Evolutionary conservation across 1,140 invertebrate genomes (phyloP).

Genomic region (Daktulosphaira vitifoliae): DNA sequence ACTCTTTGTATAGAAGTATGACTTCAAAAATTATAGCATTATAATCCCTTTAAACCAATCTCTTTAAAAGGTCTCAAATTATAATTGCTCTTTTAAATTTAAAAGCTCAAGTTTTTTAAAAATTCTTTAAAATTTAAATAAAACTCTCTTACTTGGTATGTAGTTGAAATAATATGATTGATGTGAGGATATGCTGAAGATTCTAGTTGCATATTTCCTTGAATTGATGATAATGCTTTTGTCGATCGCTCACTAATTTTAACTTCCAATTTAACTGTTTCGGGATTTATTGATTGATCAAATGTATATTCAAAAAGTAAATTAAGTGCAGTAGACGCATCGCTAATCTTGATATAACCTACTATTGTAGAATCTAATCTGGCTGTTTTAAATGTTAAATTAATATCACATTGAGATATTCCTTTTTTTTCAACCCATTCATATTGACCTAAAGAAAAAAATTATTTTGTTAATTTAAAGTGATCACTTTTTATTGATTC

Average conservation of each 20-base stretch:
- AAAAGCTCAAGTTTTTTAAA: too few relatives aligned
- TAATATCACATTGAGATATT: constrained; percentile 59
- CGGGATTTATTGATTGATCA: constrained; percentile 51
- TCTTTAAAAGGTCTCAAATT: too few relatives aligned
- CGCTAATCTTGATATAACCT: constrained; percentile 56
- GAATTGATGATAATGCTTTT: constrained; percentile 50
- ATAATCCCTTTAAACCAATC: too few relatives aligned
- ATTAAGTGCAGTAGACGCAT: constrained; percentile 49
- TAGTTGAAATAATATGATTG: constrained; percentile 58
- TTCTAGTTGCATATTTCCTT: constrained; percentile 55
- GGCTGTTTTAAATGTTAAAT: constrained; percentile 59
- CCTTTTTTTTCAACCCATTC: constrained; percentile 55
- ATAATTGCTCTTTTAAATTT: too few relatives aligned
- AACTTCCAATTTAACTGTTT: constrained; percentile 57
- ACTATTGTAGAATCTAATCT: constrained; percentile 54
- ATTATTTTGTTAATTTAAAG: constrained; percentile 36
- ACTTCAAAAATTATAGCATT: too few relatives aligned
- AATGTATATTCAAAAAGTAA: constrained; percentile 59
- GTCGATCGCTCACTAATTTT: constrained; percentile 55
- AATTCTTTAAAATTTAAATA: too few relatives aligned
- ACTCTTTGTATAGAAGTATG: too few relatives aligned
- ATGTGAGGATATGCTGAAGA: constrained; percentile 66
- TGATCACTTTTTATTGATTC: constrained; percentile 26
- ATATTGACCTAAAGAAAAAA: constrained; percentile 45
- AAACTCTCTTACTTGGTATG: constrained; percentile 49